A percentile compares a stretch with the other conserved stretches of the same genome.
These are phyloP conservation scores for Bryconaethiops microstoma DNA, from an alignment of 2,797 vertebrate species.

Conservation along the genomic window DNA sequence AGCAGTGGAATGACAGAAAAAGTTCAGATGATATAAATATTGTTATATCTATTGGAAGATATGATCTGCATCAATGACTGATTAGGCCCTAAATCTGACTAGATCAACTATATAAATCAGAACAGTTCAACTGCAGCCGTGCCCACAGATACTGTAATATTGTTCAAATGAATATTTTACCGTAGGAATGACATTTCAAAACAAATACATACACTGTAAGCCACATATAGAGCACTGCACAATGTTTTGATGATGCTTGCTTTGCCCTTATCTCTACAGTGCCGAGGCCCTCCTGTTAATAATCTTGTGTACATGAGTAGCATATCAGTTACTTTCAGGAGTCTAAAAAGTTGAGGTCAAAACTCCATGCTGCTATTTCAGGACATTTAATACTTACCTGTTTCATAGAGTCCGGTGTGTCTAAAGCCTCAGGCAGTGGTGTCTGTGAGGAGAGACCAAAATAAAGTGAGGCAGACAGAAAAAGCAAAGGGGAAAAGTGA, in stretches of 20 bases:
- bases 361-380: neutral
- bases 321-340: conserved; percentile 22
- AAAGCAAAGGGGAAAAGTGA: neutral
- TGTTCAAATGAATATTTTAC: neutral
- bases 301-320: conserved; percentile 7
- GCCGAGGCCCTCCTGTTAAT: neutral
- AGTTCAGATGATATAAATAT: too few relatives aligned
- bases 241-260: neutral
- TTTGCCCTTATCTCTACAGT: conserved; percentile 1
- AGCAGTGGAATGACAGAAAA: too few relatives aligned
- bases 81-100: too few relatives aligned
- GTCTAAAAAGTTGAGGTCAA: conserved; percentile 33
- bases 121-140: too few relatives aligned
- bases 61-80: too few relatives aligned
- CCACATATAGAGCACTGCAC: conserved; percentile 13
- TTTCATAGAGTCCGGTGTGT: conserved; percentile 82
- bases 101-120: too few relatives aligned
- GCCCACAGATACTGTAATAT: too few relatives aligned
- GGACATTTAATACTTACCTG: conserved; percentile 79
- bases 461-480: conserved; percentile 41
- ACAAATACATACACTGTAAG: neutral
- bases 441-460: conserved; percentile 78
- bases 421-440: conserved; percentile 82
- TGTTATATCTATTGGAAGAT: too few relatives aligned
- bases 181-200: neutral